Base-by-base conservation (phyloP, 1,140 invertebrate genomes). In the Parasteatoda tepidariorum region DNA sequence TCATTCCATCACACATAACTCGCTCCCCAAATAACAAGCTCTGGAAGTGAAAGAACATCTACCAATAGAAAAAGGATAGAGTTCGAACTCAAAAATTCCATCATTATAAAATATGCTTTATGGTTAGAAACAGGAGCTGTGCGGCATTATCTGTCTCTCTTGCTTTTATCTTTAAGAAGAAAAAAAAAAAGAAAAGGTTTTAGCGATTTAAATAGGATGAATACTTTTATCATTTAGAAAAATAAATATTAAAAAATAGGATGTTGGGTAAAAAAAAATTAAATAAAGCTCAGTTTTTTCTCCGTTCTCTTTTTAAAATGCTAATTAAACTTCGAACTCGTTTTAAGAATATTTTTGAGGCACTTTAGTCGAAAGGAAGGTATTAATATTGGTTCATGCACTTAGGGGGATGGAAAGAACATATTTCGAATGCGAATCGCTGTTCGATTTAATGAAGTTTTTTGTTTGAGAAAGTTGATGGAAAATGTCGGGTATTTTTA, bases 61-160 rank as follows among this genome's bases (percentile, higher is more conserved):
- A 62, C 62, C 75, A 78, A 78, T 78, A 78, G 41, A 38, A 78
- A 62, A 78, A 67, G 55, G 64, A 55, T 34, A 62, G 64, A 78
- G 41, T 57, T 61, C 33, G 26, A 24, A 31, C 24, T 22, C n/a
- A 38, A 15, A 41, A 24, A 67, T 78, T 78, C 38, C 75, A 33
- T 67, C 59, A 78, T 71, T 71, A 41, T 55, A 57, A 55, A 48
- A 48, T 18, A 48, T 48, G 38, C 38, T 48, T 48, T 13, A 9
- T 2, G 9, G 9, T 48, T 13, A 48, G 18, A 48, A 48, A 13
- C 38, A n/a, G n/a, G n/a, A n/a, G n/a, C n/a, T n/a, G n/a, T n/a
- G n/a, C n/a, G n/a, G n/a, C n/a, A n/a, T n/a, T 18, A 13, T 4
- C 38, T 13, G 38, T 0, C 4, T 48, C 18, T 13, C 9, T 9